Evolutionary conservation across 2,888 invertebrate species (phyloP).

Genomic region (Anagyrus pseudococci): DNA sequence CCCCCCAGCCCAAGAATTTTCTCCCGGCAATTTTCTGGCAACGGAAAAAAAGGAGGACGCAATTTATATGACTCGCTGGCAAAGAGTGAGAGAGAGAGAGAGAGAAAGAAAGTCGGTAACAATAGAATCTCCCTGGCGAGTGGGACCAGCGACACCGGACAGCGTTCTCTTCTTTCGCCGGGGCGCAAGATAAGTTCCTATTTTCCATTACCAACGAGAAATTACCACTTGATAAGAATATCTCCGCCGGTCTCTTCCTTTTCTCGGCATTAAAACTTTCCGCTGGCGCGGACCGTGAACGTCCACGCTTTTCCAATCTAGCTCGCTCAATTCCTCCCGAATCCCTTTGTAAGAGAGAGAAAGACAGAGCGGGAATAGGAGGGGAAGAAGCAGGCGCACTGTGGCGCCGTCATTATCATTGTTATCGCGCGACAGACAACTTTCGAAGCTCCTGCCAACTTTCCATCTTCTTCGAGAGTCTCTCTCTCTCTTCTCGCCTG

Average conservation of each 20-base stretch:
- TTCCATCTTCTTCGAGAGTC: too few relatives aligned
- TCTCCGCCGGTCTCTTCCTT: too few relatives aligned
- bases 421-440: constrained; percentile 39
- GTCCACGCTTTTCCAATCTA: not conserved
- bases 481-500: too few relatives aligned
- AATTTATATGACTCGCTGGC: not conserved
- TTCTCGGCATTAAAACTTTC: constrained; percentile 26
- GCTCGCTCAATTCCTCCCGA: constrained; percentile 6
- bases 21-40: too few relatives aligned
- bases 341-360: too few relatives aligned
- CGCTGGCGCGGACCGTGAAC: too few relatives aligned
- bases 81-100: not conserved
- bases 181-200: constrained; percentile 15
- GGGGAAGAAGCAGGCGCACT: too few relatives aligned
- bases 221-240: constrained; percentile 32
- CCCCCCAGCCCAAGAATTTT: too few relatives aligned
- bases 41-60: not conserved
- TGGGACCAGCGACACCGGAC: not conserved
- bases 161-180: too few relatives aligned
- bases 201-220: constrained; percentile 23
- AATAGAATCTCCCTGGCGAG: not conserved
- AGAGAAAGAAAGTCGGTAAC: not conserved
- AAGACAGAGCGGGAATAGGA: too few relatives aligned
- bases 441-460: too few relatives aligned
- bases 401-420: constrained; percentile 30